Evolutionary conservation across 2,797 vertebrate genomes (phyloP).

Genomic region (Dermochelys coriacea): DNA sequence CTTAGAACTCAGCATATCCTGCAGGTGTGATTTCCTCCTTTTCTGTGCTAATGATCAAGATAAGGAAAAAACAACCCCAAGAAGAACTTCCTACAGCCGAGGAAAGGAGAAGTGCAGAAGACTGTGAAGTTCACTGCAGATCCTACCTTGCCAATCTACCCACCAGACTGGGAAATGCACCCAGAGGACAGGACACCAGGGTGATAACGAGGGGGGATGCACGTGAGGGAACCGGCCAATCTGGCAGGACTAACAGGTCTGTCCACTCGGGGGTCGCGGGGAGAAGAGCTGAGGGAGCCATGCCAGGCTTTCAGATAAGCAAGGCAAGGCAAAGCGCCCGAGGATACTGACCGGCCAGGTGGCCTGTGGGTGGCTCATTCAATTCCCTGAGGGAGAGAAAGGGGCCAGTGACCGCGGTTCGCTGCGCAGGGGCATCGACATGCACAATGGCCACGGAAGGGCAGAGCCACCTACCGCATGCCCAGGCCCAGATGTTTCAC

Average conservation of each 20-base stretch:
- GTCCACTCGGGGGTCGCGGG: rapidly evolving
- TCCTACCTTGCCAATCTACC: neutral
- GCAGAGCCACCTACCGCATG: slow-evolving; percentile 84
- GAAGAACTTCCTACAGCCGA: neutral
- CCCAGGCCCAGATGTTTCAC: slow-evolving; percentile 88
- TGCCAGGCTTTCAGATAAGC: no score
- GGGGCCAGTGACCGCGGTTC: neutral
- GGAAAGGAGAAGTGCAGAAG: neutral
- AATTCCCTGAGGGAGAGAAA: neutral
- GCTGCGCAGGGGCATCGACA: rapidly evolving
- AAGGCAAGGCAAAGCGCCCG: neutral
- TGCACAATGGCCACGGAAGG: neutral
- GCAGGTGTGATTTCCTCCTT: neutral
- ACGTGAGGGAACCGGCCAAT: no score
- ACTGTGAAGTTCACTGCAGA: neutral
- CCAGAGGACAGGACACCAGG: neutral
- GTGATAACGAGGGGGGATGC: no score
- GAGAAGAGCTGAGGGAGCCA: neutral
- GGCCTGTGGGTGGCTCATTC: neutral
- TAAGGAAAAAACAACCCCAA: neutral
- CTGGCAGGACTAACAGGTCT: no score
- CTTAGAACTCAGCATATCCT: neutral
- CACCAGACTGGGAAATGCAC: no score
- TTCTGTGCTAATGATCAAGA: neutral
- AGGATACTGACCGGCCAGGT: neutral